Conservation (phyloP, 2,113 vertebrate genomes). For the Odobenus rosmarus region DNA sequence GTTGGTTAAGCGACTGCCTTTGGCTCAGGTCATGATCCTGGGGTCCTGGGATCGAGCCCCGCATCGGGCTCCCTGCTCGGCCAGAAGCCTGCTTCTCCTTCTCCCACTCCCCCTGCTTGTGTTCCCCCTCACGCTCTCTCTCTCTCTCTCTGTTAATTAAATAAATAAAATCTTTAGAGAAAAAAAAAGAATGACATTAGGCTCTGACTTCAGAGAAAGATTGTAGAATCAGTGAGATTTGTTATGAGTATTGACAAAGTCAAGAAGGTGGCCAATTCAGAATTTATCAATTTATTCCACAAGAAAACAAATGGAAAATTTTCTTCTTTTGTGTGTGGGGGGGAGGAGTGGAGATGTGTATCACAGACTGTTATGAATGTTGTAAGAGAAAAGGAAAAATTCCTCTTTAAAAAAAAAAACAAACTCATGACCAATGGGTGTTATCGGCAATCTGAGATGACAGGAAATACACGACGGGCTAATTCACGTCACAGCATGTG, state of each 20-base stretch:
- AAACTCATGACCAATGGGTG: constrained; percentile 57
- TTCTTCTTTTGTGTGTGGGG: not conserved
- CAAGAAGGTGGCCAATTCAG: not conserved
- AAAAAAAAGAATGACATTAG: not conserved
- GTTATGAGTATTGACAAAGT: not conserved
- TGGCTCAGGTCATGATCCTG: too few species aligned
- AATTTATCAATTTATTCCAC: constrained; percentile 19
- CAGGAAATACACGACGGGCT: constrained; percentile 79
- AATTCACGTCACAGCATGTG: constrained; percentile 70
- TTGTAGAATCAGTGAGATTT: not conserved
- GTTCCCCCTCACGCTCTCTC: too few species aligned
- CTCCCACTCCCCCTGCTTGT: too few species aligned
- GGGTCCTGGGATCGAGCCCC: too few species aligned
- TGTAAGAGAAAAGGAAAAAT: constrained; percentile 68
- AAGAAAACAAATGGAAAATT: constrained; percentile 71
- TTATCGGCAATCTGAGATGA: constrained; percentile 68
- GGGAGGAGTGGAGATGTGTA: not conserved
- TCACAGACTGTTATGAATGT: constrained; percentile 57
- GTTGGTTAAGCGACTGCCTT: too few species aligned
- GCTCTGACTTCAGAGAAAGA: not conserved
- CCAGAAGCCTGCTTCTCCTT: too few species aligned
- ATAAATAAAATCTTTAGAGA: too few species aligned
- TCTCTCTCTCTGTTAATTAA: too few species aligned
- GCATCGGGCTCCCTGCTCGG: too few species aligned
- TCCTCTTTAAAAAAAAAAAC: constrained; percentile 37